These are phyloP conservation scores for Spodoptera frugiperda DNA, from an alignment of 1,140 invertebrate genomes.

Conservation along the genomic window DNA sequence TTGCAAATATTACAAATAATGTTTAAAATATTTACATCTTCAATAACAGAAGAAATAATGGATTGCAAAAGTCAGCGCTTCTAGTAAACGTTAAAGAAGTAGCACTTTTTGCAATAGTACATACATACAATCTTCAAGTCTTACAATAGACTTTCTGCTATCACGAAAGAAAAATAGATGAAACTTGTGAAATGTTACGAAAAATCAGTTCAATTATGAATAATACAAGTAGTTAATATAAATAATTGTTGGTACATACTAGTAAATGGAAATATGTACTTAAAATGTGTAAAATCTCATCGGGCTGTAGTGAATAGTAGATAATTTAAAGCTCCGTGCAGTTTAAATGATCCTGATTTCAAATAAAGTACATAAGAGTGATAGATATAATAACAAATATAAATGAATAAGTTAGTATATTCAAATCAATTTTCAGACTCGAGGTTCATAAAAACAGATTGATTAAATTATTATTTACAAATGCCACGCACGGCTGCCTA, in stretches of 20 bases:
- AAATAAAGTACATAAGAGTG: conserved; percentile 44
- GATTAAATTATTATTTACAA: conserved; percentile 40
- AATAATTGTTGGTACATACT: conserved; percentile 45
- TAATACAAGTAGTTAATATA: conserved; percentile 31
- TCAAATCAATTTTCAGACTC: conserved; percentile 33
- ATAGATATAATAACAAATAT: conserved; percentile 41
- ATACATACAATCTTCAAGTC: conserved; percentile 29
- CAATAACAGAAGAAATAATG: conserved; percentile 59
- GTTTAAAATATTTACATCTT: conserved; percentile 85
- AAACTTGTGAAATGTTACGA: conserved; percentile 34
- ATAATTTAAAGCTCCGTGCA: conserved; percentile 71
- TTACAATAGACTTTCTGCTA: conserved; percentile 35
- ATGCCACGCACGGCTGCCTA: conserved; percentile 32
- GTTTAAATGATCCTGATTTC: conserved; percentile 38
- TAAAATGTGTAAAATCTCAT: conserved; percentile 74
- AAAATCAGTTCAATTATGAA: conserved; percentile 45
- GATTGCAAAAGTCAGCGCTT: conserved; percentile 42
- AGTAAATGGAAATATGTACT: conserved; percentile 54
- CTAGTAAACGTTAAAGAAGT: conserved; percentile 40
- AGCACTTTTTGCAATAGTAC: conserved; percentile 37
- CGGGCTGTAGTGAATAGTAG: conserved; percentile 70
- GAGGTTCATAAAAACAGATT: conserved; percentile 32
- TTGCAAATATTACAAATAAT: conserved; percentile 81
- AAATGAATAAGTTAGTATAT: conserved; percentile 36
- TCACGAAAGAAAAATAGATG: conserved; percentile 31